Evolutionary conservation across 2,797 vertebrate genomes (phyloP).

Genomic region (Labeo calbasu): DNA sequence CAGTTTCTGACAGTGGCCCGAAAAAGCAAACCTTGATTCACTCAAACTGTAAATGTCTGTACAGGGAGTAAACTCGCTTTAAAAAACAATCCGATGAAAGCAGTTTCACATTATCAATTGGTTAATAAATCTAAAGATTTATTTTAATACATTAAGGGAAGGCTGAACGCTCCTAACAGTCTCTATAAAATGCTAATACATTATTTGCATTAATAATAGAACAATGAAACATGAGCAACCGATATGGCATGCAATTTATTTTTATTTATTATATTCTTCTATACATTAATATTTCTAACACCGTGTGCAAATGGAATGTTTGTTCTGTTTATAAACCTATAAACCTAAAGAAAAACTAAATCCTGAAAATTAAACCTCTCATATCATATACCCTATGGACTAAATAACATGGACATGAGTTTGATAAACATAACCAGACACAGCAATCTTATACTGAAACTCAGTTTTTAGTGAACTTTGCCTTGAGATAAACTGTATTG

Average conservation of each 20-base stretch:
- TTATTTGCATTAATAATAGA: neutral
- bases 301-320: neutral
- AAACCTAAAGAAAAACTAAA: neutral
- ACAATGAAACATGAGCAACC: neutral
- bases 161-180: neutral
- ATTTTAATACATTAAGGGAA: neutral
- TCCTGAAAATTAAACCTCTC: too few relatives aligned
- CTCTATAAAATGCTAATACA: neutral
- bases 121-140: neutral
- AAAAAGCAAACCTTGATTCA: neutral
- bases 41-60: neutral
- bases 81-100: neutral
- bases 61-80: neutral
- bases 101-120: neutral
- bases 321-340: neutral
- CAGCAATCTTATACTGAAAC: neutral
- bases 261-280: neutral
- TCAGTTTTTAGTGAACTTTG: constrained; percentile 1
- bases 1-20: neutral
- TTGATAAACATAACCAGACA: neutral
- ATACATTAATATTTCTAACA: neutral
- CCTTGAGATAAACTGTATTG: neutral
- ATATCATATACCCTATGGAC: neutral
- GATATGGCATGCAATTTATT: neutral
- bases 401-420: neutral